Conservation (phyloP, 2,888 invertebrate genomes). For the Cheilosia impressa region DNA sequence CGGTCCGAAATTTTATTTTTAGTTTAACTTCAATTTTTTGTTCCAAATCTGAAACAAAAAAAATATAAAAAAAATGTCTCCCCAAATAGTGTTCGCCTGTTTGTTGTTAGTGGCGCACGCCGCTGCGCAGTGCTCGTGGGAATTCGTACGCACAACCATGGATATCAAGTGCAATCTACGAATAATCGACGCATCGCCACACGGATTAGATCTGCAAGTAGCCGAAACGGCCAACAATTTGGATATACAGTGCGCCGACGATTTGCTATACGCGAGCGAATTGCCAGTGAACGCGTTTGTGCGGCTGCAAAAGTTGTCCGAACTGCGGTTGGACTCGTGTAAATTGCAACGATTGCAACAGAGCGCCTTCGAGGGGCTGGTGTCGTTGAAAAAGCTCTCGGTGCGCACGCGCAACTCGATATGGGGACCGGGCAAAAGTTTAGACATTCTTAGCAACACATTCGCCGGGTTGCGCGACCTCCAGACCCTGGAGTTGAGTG, state of each 20-base stretch:
- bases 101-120: conserved; percentile 53
- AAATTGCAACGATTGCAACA: conserved; percentile 91
- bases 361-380: conserved; percentile 91
- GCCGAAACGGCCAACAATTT: conserved; percentile 90
- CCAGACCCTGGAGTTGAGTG: conserved; percentile 90
- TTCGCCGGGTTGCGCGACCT: conserved; percentile 92
- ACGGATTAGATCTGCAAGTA: conserved; percentile 82
- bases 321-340: conserved; percentile 90
- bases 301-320: conserved; percentile 89
- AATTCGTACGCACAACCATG: conserved; percentile 83
- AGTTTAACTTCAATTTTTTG: conserved; percentile 36
- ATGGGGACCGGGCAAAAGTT: conserved; percentile 90
- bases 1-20: conserved; percentile 53
- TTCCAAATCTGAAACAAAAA: conserved; percentile 11
- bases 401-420: conserved; percentile 92
- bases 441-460: conserved; percentile 89
- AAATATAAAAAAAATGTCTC: conserved; percentile 3
- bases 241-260: conserved; percentile 90
- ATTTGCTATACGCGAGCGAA: conserved; percentile 91
- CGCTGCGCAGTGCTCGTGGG: conserved; percentile 82
- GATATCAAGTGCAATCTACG: conserved; percentile 83
- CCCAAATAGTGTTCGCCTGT: conserved; percentile 54
- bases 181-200: conserved; percentile 80
- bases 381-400: conserved; percentile 90
- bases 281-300: conserved; percentile 89